Evolutionary conservation across 1,140 invertebrate species (phyloP).

Genomic region (Lepidotrigona ventralis): DNA sequence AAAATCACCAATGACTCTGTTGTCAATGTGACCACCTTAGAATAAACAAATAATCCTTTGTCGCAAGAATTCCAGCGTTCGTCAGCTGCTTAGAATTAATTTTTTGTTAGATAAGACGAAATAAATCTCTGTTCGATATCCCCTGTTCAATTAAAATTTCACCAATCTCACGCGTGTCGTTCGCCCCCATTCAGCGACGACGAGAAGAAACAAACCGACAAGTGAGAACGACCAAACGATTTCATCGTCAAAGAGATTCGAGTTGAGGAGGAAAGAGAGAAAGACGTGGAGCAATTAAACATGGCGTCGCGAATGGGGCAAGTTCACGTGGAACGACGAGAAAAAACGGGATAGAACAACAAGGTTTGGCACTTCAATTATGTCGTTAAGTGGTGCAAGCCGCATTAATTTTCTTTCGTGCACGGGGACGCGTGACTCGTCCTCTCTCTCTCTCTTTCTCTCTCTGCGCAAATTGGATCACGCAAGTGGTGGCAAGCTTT

Average conservation of each 20-base stretch:
- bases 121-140: too few species aligned
- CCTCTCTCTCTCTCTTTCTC: not conserved
- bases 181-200: too few species aligned
- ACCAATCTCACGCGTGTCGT: too few species aligned
- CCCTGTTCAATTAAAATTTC: too few species aligned
- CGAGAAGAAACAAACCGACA: too few species aligned
- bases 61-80: too few species aligned
- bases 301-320: not conserved
- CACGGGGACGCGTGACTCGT: constrained; percentile 6
- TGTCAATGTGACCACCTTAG: too few species aligned
- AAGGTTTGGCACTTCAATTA: constrained; percentile 47
- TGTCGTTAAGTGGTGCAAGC: constrained; percentile 37
- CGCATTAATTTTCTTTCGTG: constrained; percentile 45
- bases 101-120: too few species aligned
- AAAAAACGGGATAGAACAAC: not conserved
- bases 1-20: too few species aligned
- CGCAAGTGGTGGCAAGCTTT: constrained; percentile 30
- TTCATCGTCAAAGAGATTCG: not conserved
- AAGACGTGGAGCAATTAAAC: constrained; percentile 1
- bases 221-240: not conserved
- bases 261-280: not conserved
- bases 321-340: not conserved
- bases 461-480: constrained; percentile 39
- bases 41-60: too few species aligned
- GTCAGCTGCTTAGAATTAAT: too few species aligned